Evolutionary conservation across 2,888 invertebrate species (phyloP).

Genomic region (Temnothorax unifasciatus): DNA sequence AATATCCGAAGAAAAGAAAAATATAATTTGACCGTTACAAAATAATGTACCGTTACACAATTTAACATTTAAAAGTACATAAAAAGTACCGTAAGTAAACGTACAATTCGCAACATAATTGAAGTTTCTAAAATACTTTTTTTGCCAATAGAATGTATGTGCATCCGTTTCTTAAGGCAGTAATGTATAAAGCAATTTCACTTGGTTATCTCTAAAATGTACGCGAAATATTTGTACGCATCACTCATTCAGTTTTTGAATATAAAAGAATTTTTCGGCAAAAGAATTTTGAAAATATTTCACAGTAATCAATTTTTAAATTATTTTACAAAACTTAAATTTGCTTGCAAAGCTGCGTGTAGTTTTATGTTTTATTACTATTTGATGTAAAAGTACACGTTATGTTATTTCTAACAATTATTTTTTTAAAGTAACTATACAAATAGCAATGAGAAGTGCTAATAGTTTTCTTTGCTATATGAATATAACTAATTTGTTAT

Average conservation of each 20-base stretch:
- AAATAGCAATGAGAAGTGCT: too few relatives aligned
- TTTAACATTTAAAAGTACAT: background rate
- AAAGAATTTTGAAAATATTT: background rate
- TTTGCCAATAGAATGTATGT: too few relatives aligned
- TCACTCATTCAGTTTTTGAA: conserved; percentile 2
- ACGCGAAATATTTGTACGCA: background rate
- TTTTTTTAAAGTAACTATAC: background rate
- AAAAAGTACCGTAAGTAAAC: background rate
- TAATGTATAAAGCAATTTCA: conserved; percentile 6
- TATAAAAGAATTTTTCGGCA: background rate
- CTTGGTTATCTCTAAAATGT: conserved; percentile 14
- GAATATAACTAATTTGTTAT: background rate
- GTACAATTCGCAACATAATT: background rate
- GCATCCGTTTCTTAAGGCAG: background rate
- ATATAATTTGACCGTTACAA: background rate
- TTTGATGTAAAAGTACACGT: background rate
- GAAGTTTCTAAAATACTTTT: background rate
- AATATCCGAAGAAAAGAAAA: background rate
- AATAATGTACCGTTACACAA: background rate
- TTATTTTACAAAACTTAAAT: background rate
- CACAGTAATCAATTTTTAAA: conserved; percentile 5
- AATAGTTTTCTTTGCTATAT: background rate
- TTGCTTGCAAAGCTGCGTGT: background rate
- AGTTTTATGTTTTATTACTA: background rate
- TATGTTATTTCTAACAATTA: conserved; percentile 1